A percentile compares a stretch with the other conserved stretches of the same genome.
Evolutionary conservation across 1,140 invertebrate species (phyloP).

Genomic region (Ylistrum balloti): DNA sequence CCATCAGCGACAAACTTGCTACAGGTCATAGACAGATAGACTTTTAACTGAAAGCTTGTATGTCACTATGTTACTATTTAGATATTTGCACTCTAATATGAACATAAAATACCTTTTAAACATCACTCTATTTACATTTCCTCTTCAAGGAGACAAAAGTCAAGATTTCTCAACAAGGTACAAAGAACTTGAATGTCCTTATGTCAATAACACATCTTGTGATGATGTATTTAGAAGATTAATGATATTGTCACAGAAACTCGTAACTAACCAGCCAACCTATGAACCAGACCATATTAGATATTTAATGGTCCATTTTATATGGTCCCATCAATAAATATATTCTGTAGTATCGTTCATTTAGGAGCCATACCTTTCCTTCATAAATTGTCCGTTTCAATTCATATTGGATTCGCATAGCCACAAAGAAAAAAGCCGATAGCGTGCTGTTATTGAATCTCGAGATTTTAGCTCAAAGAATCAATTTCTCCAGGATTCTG

Average conservation of each 20-base stretch:
- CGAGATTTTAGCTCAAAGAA: slow-evolving; percentile 6
- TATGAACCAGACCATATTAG: background rate
- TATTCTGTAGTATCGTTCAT: background rate
- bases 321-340: background rate
- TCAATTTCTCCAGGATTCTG: background rate
- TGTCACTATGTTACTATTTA: background rate
- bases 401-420: background rate
- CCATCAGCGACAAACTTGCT: too few species aligned
- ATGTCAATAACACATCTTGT: background rate
- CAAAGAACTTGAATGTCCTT: background rate
- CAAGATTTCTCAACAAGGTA: background rate
- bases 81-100: background rate
- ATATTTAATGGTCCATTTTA: background rate
- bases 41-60: too few species aligned
- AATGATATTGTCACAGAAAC: background rate
- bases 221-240: background rate
- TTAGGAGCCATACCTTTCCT: background rate
- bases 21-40: too few species aligned
- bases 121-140: background rate
- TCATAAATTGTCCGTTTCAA: background rate
- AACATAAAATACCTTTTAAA: slow-evolving; percentile 19
- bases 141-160: background rate
- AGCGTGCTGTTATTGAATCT: background rate
- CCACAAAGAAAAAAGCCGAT: background rate
- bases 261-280: background rate